Base-by-base conservation (phyloP, 2,797 vertebrate species). In the Chrosomus eos region DNA sequence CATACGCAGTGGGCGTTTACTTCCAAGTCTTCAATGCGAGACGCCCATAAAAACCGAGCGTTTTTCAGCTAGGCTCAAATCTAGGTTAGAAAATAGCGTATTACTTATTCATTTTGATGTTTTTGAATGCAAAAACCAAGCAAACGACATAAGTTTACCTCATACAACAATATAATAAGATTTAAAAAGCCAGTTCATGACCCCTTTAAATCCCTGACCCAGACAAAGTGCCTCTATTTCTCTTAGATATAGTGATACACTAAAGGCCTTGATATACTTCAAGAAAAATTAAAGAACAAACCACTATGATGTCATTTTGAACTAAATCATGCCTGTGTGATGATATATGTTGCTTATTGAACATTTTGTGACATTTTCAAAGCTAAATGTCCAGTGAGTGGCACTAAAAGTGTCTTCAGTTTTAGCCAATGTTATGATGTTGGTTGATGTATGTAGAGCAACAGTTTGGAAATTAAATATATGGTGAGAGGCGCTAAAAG, bases 191-290 rank as follows among this genome's bases (percentile, higher is more conserved):
- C n/a, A n/a, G n/a, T n/a, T n/a, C n/a, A n/a, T n/a, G n/a, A n/a
- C n/a, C n/a, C n/a, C n/a, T n/a, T n/a, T n/a, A 31, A 87, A 88
- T 84, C 38, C 86, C 77, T 81, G 80, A 80, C 64, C 51, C 26
- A 87, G 71, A 83, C 74, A 53, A 85, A 67, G 23, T 1, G 31
- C 28, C 28, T 72, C 48, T 83, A 33, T 53, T 40, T 80, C 58
- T 81, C 33, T 62, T 55, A 79, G 67, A 77, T 70, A 58, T 55
- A 33, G 33, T 72, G 48, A 58, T 11, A 58, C n/a, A 28, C 6
- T 43, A 68, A 81, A 31, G 26, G 18, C 43, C 43, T 7, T 16
- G 0, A 26, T 48, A 45, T 45, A 72, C n/a, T 33, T 51, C 19
- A 6, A 21, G 18, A 19, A 3, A 53, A 75, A 55, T 14, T 55